Evolutionary conservation across 2,888 invertebrate species (phyloP).

Genomic region (Caenorhabditis drosophilae): DNA sequence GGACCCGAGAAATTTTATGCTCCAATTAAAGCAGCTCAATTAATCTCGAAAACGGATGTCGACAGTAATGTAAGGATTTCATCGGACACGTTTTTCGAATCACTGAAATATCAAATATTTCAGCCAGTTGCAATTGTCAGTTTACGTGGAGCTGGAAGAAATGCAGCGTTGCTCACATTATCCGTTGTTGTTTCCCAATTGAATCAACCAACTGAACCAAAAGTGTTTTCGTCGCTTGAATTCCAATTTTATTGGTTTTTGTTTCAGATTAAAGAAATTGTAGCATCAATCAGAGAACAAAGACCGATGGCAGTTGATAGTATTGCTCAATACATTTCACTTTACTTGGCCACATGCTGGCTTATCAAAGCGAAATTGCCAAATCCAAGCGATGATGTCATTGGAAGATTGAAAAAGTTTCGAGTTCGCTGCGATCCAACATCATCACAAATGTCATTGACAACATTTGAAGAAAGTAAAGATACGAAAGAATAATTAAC

Average conservation of each 20-base stretch:
- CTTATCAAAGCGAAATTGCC: conserved; percentile 4
- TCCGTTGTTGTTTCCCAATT: background rate
- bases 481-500: too few relatives aligned
- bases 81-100: background rate
- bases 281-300: conserved; percentile 3
- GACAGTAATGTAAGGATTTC: background rate
- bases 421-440: background rate
- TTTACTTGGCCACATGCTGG: conserved; percentile 3
- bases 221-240: background rate
- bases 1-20: conserved; percentile 10
- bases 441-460: conserved; percentile 1
- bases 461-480: background rate
- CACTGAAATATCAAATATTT: background rate
- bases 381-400: background rate
- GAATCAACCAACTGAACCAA: background rate
- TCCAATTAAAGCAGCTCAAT: conserved; percentile 1
- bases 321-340: background rate
- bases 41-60: conserved; percentile 3
- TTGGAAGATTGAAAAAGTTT: conserved; percentile 1
- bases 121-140: conserved; percentile 5
- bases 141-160: conserved; percentile 1
- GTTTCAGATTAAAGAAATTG: conserved; percentile 5
- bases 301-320: conserved; percentile 6
- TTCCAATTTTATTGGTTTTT: background rate
- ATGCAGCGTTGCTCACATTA: background rate